Base-by-base conservation (phyloP, 2,113 vertebrate species). In the Sisor rabdophorus region DNA sequence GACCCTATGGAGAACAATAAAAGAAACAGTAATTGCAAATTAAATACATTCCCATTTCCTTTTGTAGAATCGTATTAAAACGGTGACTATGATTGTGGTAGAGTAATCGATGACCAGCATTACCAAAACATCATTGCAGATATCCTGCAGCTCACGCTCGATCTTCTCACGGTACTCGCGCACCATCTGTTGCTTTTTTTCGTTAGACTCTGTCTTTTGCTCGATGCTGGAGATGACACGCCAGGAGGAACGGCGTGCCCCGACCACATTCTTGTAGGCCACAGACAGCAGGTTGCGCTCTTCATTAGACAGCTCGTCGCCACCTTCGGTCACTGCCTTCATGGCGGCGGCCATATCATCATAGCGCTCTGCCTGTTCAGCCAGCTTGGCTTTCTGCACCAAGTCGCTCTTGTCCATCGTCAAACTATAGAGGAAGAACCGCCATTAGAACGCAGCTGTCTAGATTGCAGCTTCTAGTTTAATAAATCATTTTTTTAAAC, bases 201-300 rank as follows among this genome's bases (percentile, higher is more conserved):
- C 96, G 4, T 95, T 97, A 73, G 94, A 92, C 87, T 98, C 96
- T 0, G 94, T 95, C 87, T 99, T 99, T 90, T 98, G 95, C 86
- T 99, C 97, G 0, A 98, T 99, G 93, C 96, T 98, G 88, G 97
- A 98, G 90, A 98, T 97, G 53, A 99, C 97, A 1, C 97, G 95
- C 97, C 97, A 99, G 86, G 97, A 98, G 0, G 97, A 99, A 28
- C 97, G 95, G 13, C 97, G 97, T 44, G 97, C 96, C 2, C 97
- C 97, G 0, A 99, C 97, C 84, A 99, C 97, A 0, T 99, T 99
- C 91, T 99, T 99, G 90, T 98, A 98, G 85, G 97, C 97, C 19
- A 99, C 96, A 0, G 97, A 99, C 47, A 99, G 95, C 44, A 99
- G 92, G 85, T 99, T 99, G 80, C 96, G 93, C 84, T 99, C 96